Evolutionary conservation across 2,797 vertebrate species (phyloP).

Genomic region (Chromis chromis): DNA sequence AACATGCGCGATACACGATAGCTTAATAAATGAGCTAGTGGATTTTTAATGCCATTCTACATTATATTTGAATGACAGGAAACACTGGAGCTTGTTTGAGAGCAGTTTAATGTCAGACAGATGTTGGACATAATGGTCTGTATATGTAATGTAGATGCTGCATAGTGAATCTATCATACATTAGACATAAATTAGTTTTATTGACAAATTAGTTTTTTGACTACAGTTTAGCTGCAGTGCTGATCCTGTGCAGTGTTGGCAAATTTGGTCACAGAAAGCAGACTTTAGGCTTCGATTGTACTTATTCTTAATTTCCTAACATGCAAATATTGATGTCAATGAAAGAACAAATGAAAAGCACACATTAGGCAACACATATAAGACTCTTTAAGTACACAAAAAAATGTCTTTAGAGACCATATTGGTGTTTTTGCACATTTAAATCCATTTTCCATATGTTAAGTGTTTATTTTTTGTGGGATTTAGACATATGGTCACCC

Average conservation of each 20-base stretch:
- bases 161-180: slow-evolving; percentile 14
- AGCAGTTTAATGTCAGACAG: slow-evolving; percentile 65
- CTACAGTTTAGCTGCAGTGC: not conserved
- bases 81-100: slow-evolving; percentile 37
- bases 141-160: slow-evolving; percentile 16
- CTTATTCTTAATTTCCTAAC: slow-evolving; percentile 21
- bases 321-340: slow-evolving; percentile 23
- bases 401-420: slow-evolving; percentile 3
- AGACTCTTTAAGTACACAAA: not conserved
- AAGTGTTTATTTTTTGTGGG: not conserved
- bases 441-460: not conserved
- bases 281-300: not conserved
- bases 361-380: slow-evolving; percentile 3
- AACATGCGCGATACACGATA: slow-evolving; percentile 30
- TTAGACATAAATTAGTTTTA: not conserved
- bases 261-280: slow-evolving; percentile 27
- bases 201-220: not conserved
- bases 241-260: not conserved
- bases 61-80: slow-evolving; percentile 32
- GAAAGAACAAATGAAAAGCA: slow-evolving; percentile 23
- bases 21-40: slow-evolving; percentile 17
- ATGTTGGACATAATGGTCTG: slow-evolving; percentile 29
- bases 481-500: not conserved
- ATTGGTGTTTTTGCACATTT: slow-evolving; percentile 17
- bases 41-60: slow-evolving; percentile 30